Percentiles rank a stretch among this genome's conserved stretches.
These are phyloP conservation scores for Euplexia lucipara DNA, from an alignment of 2,888 invertebrate genomes.

Conservation along the genomic window DNA sequence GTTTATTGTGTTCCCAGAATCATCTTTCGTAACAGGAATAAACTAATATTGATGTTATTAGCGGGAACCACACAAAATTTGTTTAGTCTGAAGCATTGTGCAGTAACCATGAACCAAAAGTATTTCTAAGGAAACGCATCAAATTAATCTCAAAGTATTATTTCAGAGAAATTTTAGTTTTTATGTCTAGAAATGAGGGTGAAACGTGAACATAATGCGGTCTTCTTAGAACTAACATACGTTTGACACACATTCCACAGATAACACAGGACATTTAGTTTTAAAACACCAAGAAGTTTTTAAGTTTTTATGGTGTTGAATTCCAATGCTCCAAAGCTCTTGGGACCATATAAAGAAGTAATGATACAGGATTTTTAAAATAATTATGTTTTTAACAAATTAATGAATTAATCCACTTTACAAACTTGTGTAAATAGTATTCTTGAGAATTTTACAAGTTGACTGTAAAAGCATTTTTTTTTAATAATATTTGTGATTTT, in stretches of 20 bases:
- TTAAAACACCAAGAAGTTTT: constrained; percentile 23
- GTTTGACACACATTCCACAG: constrained; percentile 81
- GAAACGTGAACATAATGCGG: constrained; percentile 46
- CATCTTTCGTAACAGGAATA: constrained; percentile 37
- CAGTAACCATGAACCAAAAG: constrained; percentile 15
- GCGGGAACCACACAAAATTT: constrained; percentile 31
- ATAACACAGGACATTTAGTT: constrained; percentile 68
- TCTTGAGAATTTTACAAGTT: constrained; percentile 24
- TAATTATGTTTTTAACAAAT: constrained; percentile 51
- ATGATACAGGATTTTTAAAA: constrained; percentile 37
- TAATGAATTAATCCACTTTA: constrained; percentile 45
- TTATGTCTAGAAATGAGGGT: constrained; percentile 38
- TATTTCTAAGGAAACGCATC: constrained; percentile 32
- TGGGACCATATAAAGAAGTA: constrained; percentile 11
- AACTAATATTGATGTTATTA: constrained; percentile 35
- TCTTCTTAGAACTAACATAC: constrained; percentile 78
- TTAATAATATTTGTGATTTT: constrained; percentile 16
- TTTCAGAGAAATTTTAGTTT: constrained; percentile 33
- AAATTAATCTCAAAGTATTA: constrained; percentile 27
- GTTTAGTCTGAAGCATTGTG: constrained; percentile 54
- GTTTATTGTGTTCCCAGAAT: constrained; percentile 51
- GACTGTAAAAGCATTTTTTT: neutral
- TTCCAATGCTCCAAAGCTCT: constrained; percentile 19
- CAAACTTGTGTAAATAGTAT: constrained; percentile 23
- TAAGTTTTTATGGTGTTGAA: constrained; percentile 47